Evolutionary conservation across 2,797 vertebrate genomes (phyloP).

Genomic region (Lacerta agilis): DNA sequence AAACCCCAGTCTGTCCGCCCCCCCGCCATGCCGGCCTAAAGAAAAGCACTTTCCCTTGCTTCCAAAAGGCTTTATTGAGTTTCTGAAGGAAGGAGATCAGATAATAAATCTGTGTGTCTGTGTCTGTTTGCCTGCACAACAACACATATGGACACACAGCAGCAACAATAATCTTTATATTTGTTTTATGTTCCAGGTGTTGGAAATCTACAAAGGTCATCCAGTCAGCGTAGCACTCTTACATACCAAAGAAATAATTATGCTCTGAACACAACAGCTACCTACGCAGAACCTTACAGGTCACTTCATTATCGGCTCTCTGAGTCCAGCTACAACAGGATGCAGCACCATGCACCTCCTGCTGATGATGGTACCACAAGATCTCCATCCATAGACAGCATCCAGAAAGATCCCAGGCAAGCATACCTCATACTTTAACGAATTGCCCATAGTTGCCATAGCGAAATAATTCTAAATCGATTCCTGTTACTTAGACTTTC

Average conservation of each 20-base stretch:
- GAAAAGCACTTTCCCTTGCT: neutral
- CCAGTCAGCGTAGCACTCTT: conserved; percentile 94
- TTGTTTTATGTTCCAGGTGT: conserved; percentile 81
- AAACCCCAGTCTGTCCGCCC: neutral
- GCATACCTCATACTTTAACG: conserved; percentile 39
- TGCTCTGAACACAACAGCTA: conserved; percentile 84
- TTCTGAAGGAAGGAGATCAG: neutral
- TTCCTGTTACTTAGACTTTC: neutral
- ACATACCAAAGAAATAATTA: conserved; percentile 97
- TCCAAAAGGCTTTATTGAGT: neutral
- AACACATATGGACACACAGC: neutral
- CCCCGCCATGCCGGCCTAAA: neutral
- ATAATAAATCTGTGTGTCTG: neutral
- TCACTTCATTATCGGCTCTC: conserved; percentile 85
- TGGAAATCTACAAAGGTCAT: conserved; percentile 92
- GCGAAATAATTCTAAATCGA: neutral
- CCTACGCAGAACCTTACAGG: conserved; percentile 89
- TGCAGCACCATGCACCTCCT: conserved; percentile 73
- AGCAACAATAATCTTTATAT: conserved; percentile 34
- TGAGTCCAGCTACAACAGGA: conserved; percentile 82
- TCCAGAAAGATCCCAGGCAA: conserved; percentile 97
- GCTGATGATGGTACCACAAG: conserved; percentile 89
- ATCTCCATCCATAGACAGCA: conserved; percentile 97
- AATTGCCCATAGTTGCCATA: accelerated
- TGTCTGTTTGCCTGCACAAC: neutral